phyloP scores from a whole-genome alignment of 1,140 invertebrate genomes.

The Dendrolimus punctatus region DNA sequence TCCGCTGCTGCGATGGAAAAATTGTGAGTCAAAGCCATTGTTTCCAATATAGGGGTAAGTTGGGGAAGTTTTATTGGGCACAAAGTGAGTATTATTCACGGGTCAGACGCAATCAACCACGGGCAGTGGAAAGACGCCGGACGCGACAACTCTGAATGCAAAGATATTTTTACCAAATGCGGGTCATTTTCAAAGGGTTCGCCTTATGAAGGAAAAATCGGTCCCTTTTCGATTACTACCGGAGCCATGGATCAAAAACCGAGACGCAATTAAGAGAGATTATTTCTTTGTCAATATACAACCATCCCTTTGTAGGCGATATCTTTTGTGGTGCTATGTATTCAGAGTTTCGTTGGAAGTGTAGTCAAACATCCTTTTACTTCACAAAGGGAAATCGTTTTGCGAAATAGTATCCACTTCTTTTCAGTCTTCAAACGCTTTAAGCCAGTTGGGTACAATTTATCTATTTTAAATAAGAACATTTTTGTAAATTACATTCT shows the following conservation, averaged over 20 bases:
- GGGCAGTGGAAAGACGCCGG: constrained; percentile 34
- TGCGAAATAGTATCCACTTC: too few relatives aligned
- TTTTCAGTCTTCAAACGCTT: too few relatives aligned
- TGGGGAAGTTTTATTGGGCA: constrained; percentile 62
- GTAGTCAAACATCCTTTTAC: too few relatives aligned
- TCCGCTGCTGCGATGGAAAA: constrained; percentile 39
- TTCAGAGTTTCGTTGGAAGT: too few relatives aligned
- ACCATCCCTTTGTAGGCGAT: too few relatives aligned
- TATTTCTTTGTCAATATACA: constrained; percentile 25
- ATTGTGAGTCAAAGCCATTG: constrained; percentile 60
- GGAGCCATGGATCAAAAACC: constrained; percentile 31
- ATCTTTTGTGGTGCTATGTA: too few relatives aligned
- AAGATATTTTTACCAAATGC: constrained; percentile 62
- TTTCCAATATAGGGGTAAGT: constrained; percentile 53
- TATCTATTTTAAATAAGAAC: too few relatives aligned
- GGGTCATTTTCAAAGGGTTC: constrained; percentile 61
- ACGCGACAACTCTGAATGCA: constrained; percentile 53
- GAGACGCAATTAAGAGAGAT: constrained; percentile 45
- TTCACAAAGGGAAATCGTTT: too few relatives aligned
- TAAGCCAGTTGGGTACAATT: too few relatives aligned
- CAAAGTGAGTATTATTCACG: constrained; percentile 63
- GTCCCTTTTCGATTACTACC: constrained; percentile 56
- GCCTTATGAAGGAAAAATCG: constrained; percentile 47
- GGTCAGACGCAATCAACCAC: constrained; percentile 37
- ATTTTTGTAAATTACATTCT: too few relatives aligned